Evolutionary conservation across 2,888 invertebrate species (phyloP).

Genomic region (Drosophila limbata): DNA sequence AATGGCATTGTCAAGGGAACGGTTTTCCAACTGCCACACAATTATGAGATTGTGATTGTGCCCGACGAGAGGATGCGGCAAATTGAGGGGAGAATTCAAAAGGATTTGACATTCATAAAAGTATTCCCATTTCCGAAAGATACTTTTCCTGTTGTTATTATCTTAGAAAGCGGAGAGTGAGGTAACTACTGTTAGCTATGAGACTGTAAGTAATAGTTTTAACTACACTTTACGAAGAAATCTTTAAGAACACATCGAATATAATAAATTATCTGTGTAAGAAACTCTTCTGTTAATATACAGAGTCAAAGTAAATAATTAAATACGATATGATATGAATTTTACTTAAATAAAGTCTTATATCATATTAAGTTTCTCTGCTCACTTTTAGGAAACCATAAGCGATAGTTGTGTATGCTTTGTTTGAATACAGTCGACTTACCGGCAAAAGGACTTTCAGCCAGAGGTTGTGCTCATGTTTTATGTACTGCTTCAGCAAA

Average conservation of each 20-base stretch:
- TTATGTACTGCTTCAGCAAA: conserved; percentile 1
- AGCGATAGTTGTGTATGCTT: neutral
- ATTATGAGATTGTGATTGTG: conserved; percentile 29
- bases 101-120: neutral
- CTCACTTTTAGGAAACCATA: neutral
- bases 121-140: conserved; percentile 1
- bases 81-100: neutral
- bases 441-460: neutral
- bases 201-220: no score
- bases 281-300: no score
- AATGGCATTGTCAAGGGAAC: conserved; percentile 25
- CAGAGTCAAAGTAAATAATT: neutral
- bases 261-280: no score
- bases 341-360: neutral
- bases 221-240: no score
- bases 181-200: neutral
- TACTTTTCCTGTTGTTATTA: neutral
- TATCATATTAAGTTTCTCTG: neutral
- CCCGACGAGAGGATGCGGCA: neutral
- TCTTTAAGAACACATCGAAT: no score
- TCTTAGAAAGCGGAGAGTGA: neutral
- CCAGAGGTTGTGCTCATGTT: neutral
- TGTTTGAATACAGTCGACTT: neutral
- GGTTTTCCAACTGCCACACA: conserved; percentile 11
- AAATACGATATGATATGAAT: neutral